Percentiles rank a stretch among this genome's conserved stretches.
Evolutionary conservation across 1,140 invertebrate species (phyloP).

Genomic region (Dreissena polymorpha): DNA sequence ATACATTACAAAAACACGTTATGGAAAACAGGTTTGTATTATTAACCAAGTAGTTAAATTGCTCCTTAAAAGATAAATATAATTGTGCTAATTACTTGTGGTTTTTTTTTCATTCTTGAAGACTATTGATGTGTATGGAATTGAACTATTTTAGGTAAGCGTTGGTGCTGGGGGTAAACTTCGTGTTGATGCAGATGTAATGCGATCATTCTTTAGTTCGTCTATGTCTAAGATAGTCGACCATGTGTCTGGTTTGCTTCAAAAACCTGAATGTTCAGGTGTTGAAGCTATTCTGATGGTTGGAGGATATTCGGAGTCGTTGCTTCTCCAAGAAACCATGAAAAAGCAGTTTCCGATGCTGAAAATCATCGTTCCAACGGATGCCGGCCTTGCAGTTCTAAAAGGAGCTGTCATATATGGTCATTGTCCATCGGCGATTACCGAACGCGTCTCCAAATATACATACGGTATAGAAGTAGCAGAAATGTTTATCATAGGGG

Average conservation of each 20-base stretch:
- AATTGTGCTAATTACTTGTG: too few species aligned
- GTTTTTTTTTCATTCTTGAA: background rate
- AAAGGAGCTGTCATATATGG: constrained; percentile 39
- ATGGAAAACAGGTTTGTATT: too few species aligned
- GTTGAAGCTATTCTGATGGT: constrained; percentile 10
- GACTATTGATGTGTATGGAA: background rate
- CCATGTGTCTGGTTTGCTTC: background rate
- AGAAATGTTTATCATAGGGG: constrained; percentile 1
- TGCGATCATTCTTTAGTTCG: background rate
- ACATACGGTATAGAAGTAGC: constrained; percentile 33
- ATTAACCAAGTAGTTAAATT: too few species aligned
- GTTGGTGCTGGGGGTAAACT: background rate
- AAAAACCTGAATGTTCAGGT: background rate
- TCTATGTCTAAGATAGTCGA: background rate
- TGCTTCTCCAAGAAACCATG: constrained; percentile 29
- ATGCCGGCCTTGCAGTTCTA: constrained; percentile 8
- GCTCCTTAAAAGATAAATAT: too few species aligned
- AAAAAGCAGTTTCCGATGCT: background rate
- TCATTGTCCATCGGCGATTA: constrained; percentile 17
- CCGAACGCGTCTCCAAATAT: constrained; percentile 25
- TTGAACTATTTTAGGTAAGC: background rate
- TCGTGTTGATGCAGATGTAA: background rate
- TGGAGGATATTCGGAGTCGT: constrained; percentile 49
- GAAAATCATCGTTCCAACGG: background rate
- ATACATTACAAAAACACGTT: background rate